Conservation (phyloP, 2,888 invertebrate genomes). For the Atethmia centrago region DNA sequence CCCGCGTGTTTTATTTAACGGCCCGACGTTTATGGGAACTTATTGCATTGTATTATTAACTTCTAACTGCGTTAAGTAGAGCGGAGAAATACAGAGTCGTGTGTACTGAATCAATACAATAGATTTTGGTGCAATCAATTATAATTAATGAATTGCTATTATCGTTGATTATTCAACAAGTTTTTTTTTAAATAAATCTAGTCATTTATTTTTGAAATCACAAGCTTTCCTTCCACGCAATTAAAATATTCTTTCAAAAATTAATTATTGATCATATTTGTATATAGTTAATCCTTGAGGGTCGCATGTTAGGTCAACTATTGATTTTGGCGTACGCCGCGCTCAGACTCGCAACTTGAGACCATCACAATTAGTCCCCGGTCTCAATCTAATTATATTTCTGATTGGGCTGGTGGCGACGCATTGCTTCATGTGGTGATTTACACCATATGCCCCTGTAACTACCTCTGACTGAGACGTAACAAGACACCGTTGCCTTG, state of each 20-base stretch:
- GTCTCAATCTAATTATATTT: slow-evolving; percentile 89
- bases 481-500: slow-evolving; percentile 42
- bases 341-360: slow-evolving; percentile 86
- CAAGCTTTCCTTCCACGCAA: not conserved
- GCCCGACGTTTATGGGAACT: slow-evolving; percentile 79
- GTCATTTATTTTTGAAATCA: not conserved
- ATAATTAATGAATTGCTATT: slow-evolving; percentile 48
- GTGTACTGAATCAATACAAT: slow-evolving; percentile 61
- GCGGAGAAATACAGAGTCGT: slow-evolving; percentile 62
- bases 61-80: slow-evolving; percentile 66
- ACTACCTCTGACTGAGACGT: slow-evolving; percentile 32
- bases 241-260: slow-evolving; percentile 24
- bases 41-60: slow-evolving; percentile 75
- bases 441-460: slow-evolving; percentile 61
- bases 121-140: slow-evolving; percentile 59
- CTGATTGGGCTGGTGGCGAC: slow-evolving; percentile 84
- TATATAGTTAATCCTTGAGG: slow-evolving; percentile 73
- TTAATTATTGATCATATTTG: slow-evolving; percentile 74
- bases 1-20: slow-evolving; percentile 80
- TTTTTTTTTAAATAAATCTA: not conserved
- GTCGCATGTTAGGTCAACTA: slow-evolving; percentile 80
- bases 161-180: slow-evolving; percentile 31
- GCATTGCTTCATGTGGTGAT: slow-evolving; percentile 65
- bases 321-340: slow-evolving; percentile 81
- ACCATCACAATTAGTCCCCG: slow-evolving; percentile 87